Conservation (phyloP, 2,113 vertebrate species). For the Rhinopomastus cyanomelas region DNA sequence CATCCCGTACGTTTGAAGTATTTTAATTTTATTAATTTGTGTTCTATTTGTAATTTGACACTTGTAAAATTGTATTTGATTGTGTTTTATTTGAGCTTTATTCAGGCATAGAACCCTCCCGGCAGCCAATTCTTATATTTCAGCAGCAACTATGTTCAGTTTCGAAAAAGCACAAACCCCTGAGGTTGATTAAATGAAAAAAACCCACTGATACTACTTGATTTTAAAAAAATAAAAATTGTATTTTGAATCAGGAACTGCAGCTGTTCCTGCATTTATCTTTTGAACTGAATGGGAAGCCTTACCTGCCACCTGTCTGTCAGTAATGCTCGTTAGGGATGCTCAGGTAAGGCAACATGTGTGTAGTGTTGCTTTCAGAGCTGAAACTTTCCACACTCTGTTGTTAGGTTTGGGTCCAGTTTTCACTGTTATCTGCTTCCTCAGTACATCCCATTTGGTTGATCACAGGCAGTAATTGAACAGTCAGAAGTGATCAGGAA, state of each 20-base stretch:
- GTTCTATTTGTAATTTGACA: not conserved
- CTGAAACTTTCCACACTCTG: not conserved
- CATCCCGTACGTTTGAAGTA: not conserved
- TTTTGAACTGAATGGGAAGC: not conserved
- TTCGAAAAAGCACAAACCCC: not conserved
- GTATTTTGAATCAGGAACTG: not conserved
- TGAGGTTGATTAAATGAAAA: not conserved
- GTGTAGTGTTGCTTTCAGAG: not conserved
- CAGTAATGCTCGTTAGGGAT: not conserved
- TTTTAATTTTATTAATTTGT: not conserved
- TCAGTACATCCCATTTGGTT: not conserved
- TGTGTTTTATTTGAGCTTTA: not conserved
- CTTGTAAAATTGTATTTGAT: not conserved
- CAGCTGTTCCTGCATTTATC: not conserved
- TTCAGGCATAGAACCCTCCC: not conserved
- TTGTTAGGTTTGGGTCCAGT: not conserved
- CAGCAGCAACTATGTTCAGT: not conserved
- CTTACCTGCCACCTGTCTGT: not conserved
- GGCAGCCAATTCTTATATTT: not conserved
- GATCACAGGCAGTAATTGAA: not conserved
- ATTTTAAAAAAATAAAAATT: not conserved
- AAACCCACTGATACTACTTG: not conserved
- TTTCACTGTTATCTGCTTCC: not conserved
- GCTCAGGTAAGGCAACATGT: not conserved
- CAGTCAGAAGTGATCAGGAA: not conserved